Conservation (phyloP, 2,888 invertebrate genomes). For the Orchesellides sinensis region DNA sequence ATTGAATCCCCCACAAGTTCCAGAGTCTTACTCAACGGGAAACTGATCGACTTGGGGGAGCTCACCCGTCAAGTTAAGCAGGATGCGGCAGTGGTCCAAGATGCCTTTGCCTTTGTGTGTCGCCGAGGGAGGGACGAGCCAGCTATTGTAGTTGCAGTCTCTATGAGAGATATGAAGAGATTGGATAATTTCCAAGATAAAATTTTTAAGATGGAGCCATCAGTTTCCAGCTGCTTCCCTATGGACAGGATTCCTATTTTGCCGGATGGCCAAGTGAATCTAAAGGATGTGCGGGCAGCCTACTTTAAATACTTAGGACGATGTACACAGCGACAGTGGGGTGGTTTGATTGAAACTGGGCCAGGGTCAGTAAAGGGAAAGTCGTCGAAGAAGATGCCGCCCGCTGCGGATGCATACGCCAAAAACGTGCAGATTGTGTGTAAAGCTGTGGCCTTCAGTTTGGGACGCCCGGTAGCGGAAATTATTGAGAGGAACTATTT, state of each 20-base stretch:
- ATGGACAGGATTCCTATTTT: slow-evolving; percentile 15
- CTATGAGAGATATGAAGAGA: neutral
- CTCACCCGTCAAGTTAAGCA: slow-evolving; percentile 11
- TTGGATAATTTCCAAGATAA: neutral
- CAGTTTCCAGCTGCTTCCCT: slow-evolving; percentile 9
- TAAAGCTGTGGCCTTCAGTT: slow-evolving; percentile 45
- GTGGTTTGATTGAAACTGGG: too few species aligned
- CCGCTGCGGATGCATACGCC: neutral
- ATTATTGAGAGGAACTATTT: slow-evolving; percentile 20
- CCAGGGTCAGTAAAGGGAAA: neutral
- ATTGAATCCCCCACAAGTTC: neutral
- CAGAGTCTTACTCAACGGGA: neutral
- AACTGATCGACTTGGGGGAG: slow-evolving; percentile 30
- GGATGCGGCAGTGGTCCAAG: neutral
- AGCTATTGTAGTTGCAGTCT: slow-evolving; percentile 14
- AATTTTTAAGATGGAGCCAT: neutral
- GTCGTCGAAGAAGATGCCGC: neutral
- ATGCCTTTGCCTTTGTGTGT: slow-evolving; percentile 18
- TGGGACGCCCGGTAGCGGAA: neutral
- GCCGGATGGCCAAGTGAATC: slow-evolving; percentile 12
- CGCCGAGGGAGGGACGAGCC: slow-evolving; percentile 21
- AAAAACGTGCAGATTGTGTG: slow-evolving; percentile 27
- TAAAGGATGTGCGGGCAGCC: slow-evolving; percentile 18
- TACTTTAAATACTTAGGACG: slow-evolving; percentile 41
- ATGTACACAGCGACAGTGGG: too few species aligned